Evolutionary conservation across 2,113 vertebrate genomes (phyloP), one percentile per base, ranked within the genome.

Genomic region (Elaphurus davidianus): DNA sequence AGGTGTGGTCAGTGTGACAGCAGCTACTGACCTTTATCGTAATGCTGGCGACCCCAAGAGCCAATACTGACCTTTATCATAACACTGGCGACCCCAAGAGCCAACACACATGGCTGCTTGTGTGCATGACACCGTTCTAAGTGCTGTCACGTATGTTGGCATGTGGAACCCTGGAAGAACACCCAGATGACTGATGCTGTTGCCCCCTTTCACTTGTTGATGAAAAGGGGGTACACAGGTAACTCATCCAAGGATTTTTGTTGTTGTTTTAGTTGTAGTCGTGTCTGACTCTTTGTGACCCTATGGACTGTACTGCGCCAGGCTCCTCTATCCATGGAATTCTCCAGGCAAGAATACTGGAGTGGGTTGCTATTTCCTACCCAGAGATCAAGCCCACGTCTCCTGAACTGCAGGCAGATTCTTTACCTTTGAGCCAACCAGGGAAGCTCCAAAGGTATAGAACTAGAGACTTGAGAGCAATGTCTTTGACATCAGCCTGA

Each of bases 61-160:
- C 47, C 12, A 50, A 50, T 13, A 50, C 47, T 50, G 47, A 50
- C 47, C 47, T 47, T 10, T 47, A 47, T 47, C 10, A 2, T 47
- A 47, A 47, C 9, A 9, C 45, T 47, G 45, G 45, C 0, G 47
- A 47, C 47, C 47, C 47, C 45, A 50, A 36, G n/a, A 15, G 23
- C 47, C 9, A 30, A 2, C 19, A 7, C 2, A 0, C 25, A 1
- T 16, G 54, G 25, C 57, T 2, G 1, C 23, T 47, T 13, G 54
- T 14, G 45, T 23, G 4, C 2, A 1, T 14, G 25, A 6, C 0
- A 0, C 47, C 1, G 0, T 15, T 27, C 78, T 23, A 13, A 19
- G 47, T 7, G 10, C 40, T 6, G 4, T 7, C 27, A 7, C 2
- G 0, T 1, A 0, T 19, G 4, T 30, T 11, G 16, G 23, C n/a